Percentiles rank a stretch among this genome's conserved stretches.
Conservation (phyloP, 2,113 vertebrate genomes). For the Hydropotes inermis region DNA sequence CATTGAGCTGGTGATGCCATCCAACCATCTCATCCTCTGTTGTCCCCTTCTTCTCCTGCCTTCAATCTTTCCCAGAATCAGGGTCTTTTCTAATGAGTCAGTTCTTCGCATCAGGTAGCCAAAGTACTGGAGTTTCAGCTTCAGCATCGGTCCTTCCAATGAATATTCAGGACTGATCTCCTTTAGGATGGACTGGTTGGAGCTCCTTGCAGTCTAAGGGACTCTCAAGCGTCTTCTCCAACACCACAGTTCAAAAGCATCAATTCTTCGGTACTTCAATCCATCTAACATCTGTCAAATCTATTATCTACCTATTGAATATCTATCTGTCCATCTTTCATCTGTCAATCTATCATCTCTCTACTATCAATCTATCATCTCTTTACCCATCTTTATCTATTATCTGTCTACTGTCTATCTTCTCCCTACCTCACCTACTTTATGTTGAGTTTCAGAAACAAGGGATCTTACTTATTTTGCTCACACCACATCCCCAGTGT, state of each 20-base stretch:
- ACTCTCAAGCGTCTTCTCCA: not conserved
- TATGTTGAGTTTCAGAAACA: not conserved
- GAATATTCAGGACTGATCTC: not conserved
- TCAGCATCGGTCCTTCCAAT: not conserved
- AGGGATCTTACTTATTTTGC: no score
- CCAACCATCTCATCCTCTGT: not conserved
- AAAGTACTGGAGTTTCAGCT: not conserved
- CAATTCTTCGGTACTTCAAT: rapidly evolving
- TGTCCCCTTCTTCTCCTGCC: not conserved
- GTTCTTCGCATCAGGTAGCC: not conserved
- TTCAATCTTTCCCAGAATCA: not conserved
- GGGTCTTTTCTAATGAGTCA: not conserved
- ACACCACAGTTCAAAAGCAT: not conserved
- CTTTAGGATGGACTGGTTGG: not conserved
- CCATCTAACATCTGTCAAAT: not conserved
- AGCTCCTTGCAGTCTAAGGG: not conserved
- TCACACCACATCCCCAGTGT: not conserved
- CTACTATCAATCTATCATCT: not conserved
- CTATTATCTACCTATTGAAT: not conserved
- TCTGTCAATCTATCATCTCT: not conserved
- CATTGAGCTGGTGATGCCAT: not conserved
- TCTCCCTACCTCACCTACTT: no score
- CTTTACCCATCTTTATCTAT: no score
- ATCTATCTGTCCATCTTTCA: not conserved
- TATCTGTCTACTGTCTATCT: not conserved